A percentile compares a stretch with the other conserved stretches of the same genome.
Conservation (phyloP, 2,888 invertebrate genomes). For the Drosophila prolongata region DNA sequence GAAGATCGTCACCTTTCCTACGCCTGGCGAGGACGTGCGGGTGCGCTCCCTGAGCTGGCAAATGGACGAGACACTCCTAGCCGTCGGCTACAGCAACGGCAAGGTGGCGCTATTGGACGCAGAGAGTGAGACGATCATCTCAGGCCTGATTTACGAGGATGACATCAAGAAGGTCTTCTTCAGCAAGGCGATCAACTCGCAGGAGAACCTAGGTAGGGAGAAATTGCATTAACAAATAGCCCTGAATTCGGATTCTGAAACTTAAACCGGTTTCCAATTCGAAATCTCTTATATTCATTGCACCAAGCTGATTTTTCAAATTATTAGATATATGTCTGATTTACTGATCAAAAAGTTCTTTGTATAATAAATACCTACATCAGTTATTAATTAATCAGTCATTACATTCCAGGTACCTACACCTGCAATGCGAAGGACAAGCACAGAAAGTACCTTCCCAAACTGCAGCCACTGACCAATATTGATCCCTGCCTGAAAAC, state of each 20-base stretch:
- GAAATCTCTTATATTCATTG: too few species aligned
- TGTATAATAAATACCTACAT: too few species aligned
- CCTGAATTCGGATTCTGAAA: too few species aligned
- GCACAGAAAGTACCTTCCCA: constrained; percentile 85
- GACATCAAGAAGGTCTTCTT: constrained; percentile 91
- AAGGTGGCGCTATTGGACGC: constrained; percentile 91
- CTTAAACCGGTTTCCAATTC: too few species aligned
- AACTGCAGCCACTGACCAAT: constrained; percentile 86
- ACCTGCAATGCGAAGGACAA: constrained; percentile 65
- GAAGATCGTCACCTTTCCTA: constrained; percentile 93
- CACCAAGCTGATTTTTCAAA: too few species aligned
- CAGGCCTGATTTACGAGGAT: constrained; percentile 87
- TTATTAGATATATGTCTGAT: too few species aligned
- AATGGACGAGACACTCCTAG: constrained; percentile 95
- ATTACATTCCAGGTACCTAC: constrained; percentile 45
- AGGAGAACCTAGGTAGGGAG: constrained; percentile 52
- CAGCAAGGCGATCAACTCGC: constrained; percentile 85
- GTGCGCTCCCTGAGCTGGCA: constrained; percentile 95
- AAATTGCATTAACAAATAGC: too few species aligned
- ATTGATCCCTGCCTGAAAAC: constrained; percentile 86
- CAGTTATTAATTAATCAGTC: too few species aligned
- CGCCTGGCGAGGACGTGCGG: constrained; percentile 90
- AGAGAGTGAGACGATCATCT: constrained; percentile 92
- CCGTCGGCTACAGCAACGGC: constrained; percentile 88
- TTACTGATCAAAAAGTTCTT: too few species aligned